These are phyloP conservation scores for Periophthalmus magnuspinnatus DNA, from an alignment of 2,797 vertebrate genomes.

Conservation along the genomic window DNA sequence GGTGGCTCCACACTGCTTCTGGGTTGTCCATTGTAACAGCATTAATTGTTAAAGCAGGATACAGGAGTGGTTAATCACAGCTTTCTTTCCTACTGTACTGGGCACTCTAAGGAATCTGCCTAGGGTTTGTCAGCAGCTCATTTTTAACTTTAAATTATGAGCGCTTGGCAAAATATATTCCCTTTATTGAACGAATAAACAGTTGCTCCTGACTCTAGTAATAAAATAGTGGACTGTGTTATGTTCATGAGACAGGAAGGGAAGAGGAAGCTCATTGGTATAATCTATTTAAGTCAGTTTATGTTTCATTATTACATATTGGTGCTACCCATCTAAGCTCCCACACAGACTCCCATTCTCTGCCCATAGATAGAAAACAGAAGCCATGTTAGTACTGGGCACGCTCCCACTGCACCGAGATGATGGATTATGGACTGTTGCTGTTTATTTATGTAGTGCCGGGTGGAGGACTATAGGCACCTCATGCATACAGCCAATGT, in stretches of 20 bases:
- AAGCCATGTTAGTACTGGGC: slow-evolving; percentile 77
- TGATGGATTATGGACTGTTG: slow-evolving; percentile 78
- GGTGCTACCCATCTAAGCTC: slow-evolving; percentile 58
- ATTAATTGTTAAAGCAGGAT: slow-evolving; percentile 22
- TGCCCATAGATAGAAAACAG: slow-evolving; percentile 79
- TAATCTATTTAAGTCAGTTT: slow-evolving; percentile 64
- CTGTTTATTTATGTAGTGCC: slow-evolving; percentile 80
- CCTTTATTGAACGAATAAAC: slow-evolving; percentile 14
- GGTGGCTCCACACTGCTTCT: slow-evolving; percentile 1
- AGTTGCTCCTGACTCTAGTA: slow-evolving; percentile 8
- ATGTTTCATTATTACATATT: slow-evolving; percentile 59
- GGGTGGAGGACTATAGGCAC: slow-evolving; percentile 63
- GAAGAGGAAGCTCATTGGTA: slow-evolving; percentile 63
- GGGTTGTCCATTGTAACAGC: slow-evolving; percentile 3
- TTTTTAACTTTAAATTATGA: slow-evolving; percentile 14
- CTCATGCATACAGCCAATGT: slow-evolving; percentile 55
- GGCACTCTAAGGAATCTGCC: slow-evolving; percentile 8
- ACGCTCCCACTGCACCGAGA: slow-evolving; percentile 62
- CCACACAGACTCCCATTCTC: slow-evolving; percentile 43
- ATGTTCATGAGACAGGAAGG: slow-evolving; percentile 23
- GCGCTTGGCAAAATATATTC: slow-evolving; percentile 13
- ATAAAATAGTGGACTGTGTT: slow-evolving; percentile 13
- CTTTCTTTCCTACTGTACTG: slow-evolving; percentile 14
- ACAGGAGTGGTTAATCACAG: slow-evolving; percentile 19
- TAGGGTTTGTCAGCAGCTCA: slow-evolving; percentile 6